Conservation (phyloP, 2,888 invertebrate genomes). For the Stenichneumon culpator region DNA sequence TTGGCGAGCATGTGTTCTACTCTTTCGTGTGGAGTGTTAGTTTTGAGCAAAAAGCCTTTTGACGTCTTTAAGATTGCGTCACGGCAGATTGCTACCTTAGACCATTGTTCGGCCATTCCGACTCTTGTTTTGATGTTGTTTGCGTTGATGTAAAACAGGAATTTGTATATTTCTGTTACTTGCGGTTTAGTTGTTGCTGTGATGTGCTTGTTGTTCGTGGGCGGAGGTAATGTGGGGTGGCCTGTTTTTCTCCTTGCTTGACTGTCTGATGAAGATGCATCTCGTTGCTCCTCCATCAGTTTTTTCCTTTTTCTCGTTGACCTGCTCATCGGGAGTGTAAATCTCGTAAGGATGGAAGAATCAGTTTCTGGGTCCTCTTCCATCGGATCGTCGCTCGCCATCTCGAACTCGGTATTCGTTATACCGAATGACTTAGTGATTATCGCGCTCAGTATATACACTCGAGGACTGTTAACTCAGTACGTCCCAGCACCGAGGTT, state of each 20-base stretch:
- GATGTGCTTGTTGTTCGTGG: not conserved
- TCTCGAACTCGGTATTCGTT: no score
- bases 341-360: not conserved
- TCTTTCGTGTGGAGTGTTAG: constrained; percentile 10
- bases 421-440: no score
- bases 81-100: not conserved
- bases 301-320: constrained; percentile 25
- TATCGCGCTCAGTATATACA: not conserved
- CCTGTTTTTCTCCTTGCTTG: not conserved
- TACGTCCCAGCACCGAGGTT: constrained; percentile 44
- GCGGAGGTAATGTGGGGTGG: not conserved
- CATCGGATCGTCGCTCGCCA: not conserved
- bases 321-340: not conserved
- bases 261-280: constrained; percentile 13
- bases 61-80: constrained; percentile 2
- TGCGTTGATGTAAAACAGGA: constrained; percentile 14
- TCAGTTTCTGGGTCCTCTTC: constrained; percentile 7
- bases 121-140: not conserved
- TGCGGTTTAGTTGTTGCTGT: not conserved
- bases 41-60: constrained; percentile 27
- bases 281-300: not conserved
- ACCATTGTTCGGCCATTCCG: constrained; percentile 24
- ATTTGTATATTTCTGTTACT: not conserved
- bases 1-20: not conserved
- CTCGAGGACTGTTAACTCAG: not conserved